Conservation (phyloP, 2,888 invertebrate species). For the Cephonodes hylas region DNA sequence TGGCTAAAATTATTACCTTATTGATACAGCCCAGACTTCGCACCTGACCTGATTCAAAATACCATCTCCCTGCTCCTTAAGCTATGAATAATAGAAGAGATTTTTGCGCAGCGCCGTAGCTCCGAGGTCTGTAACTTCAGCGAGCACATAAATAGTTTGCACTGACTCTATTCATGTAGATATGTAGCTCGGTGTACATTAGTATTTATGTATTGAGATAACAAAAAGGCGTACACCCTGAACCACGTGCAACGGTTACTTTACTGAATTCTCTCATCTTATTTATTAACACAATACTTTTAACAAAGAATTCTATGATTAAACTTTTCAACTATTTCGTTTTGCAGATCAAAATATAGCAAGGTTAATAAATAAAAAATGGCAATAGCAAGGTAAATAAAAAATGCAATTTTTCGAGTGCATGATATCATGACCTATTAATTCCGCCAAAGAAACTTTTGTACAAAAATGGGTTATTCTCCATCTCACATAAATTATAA, state of each 20-base stretch:
- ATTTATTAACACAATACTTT: no score
- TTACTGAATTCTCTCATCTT: no score
- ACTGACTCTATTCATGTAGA: not conserved
- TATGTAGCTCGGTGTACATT: conserved; percentile 4
- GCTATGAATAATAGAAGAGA: conserved; percentile 32
- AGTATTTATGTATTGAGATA: not conserved
- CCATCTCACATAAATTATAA: no score
- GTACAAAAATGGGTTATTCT: no score
- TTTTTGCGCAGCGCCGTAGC: conserved; percentile 32
- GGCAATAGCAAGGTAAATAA: no score
- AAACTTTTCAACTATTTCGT: not conserved
- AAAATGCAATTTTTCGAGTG: no score
- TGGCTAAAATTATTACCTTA: conserved; percentile 19
- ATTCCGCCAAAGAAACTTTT: no score
- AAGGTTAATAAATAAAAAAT: no score
- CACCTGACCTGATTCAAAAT: conserved; percentile 30
- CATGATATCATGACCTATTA: no score
- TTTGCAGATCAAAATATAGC: no score
- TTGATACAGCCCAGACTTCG: conserved; percentile 19
- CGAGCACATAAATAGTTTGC: not conserved
- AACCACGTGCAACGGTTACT: not conserved
- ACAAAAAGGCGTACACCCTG: not conserved
- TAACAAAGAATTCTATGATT: no score
- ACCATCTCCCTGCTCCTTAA: conserved; percentile 28
- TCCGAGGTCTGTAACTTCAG: conserved; percentile 23